Evolutionary conservation across 2,113 vertebrate genomes (phyloP), one percentile per base, ranked within the genome.

Genomic region (Apus apus): DNA sequence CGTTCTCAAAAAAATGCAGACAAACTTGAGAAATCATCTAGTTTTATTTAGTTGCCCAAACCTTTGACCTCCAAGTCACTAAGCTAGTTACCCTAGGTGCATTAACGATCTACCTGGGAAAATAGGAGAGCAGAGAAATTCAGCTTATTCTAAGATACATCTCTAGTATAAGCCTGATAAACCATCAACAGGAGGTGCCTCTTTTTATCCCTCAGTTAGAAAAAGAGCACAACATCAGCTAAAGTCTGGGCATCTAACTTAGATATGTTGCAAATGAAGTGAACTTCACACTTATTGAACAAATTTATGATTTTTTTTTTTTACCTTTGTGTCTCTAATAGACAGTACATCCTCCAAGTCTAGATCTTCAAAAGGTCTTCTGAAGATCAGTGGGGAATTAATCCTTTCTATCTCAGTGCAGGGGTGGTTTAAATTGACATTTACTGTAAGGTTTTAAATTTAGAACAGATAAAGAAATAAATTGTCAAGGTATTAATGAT

Each of bases 331-430:
- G 4, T 65, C 25, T 78, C 50, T 50, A 34, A 65, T 53, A 48
- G 6, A 27, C 5, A 29, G 12, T 58, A 26, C 14, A 17, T 83
- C 34, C 25, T 92, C 36, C 50, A 90, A 73, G 85, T n/a, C 16
- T n/a, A 36, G 19, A 6, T 32, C n/a, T 89, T 85, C 57, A 61
- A 26, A 68, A 7, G 7, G 2, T 87, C 58, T 87, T 85, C 74
- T 45, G 56, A 85, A 65, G 40, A 70, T 57, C 18, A 36, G 7
- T 0, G 0, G 21, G 10, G 23, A 72, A 64, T 65, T 67, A 0
- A 20, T 67, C 17, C 67, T 85, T 53, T 48, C 6, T 32, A 25
- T 48, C 19, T 76, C 61, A 65, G 50, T 43, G 21, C n/a, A 8
- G 18, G 5, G 21, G 16, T 67, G 45, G 16, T 61, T 79, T 91